Conservation (phyloP, 1,140 invertebrate genomes). For the Acromyrmex echinatior region DNA sequence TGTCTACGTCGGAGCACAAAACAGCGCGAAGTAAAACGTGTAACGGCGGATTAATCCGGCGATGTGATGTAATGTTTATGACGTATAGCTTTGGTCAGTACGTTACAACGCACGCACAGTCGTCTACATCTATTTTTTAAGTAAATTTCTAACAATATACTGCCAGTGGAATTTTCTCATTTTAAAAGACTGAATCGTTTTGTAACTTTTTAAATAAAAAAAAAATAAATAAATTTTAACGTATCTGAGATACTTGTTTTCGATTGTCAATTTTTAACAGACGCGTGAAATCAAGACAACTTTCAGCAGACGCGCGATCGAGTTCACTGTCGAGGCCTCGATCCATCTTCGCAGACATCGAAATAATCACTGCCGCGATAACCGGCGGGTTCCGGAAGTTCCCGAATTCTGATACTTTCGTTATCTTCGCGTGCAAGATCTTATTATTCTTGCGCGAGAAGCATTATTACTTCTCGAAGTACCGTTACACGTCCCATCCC, state of each 20-base stretch:
- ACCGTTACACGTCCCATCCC: conserved; percentile 35
- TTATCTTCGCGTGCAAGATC: conserved; percentile 43
- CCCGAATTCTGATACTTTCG: conserved; percentile 46
- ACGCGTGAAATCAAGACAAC: not conserved
- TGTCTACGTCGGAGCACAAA: not conserved
- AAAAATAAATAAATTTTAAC: not conserved
- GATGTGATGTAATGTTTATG: conserved; percentile 10
- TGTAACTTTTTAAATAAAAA: conserved; percentile 14
- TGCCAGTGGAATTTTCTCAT: conserved; percentile 37
- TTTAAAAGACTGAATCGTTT: conserved; percentile 39
- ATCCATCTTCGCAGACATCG: conserved; percentile 41
- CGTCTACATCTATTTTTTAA: conserved; percentile 1
- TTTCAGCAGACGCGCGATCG: not conserved
- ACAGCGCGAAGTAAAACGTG: not conserved
- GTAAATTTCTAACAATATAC: conserved; percentile 30
- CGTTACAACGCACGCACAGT: not conserved
- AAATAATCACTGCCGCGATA: conserved; percentile 49
- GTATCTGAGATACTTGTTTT: not conserved
- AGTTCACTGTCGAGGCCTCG: not conserved
- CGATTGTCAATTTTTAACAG: not conserved
- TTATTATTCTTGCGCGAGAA: conserved; percentile 35
- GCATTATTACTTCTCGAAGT: conserved; percentile 43
- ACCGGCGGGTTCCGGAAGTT: conserved; percentile 24
- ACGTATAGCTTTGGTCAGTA: not conserved
- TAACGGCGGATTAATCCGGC: conserved; percentile 41